These are phyloP conservation scores for Barypeithes pellucidus DNA, from an alignment of 2,888 invertebrate species.

Conservation along the genomic window DNA sequence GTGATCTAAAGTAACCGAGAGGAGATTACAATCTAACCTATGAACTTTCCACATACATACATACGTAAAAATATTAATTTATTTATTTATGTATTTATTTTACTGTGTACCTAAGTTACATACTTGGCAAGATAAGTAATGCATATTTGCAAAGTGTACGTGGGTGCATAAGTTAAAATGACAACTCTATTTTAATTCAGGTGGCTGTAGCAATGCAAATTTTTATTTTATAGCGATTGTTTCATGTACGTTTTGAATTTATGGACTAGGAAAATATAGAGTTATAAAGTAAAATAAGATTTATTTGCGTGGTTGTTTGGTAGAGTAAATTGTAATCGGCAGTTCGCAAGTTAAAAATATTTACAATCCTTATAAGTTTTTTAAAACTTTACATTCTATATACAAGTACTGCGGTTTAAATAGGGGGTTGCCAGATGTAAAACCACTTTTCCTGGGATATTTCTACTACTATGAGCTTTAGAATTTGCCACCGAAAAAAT, in stretches of 20 bases:
- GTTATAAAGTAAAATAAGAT: neutral
- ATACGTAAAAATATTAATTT: too few species aligned
- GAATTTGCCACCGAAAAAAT: too few species aligned
- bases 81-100: slow-evolving; percentile 55
- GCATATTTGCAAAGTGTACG: slow-evolving; percentile 47
- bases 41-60: slow-evolving; percentile 67
- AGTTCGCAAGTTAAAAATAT: too few species aligned
- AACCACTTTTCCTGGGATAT: too few species aligned
- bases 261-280: neutral
- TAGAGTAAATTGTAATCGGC: neutral
- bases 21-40: slow-evolving; percentile 66
- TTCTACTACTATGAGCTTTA: too few species aligned
- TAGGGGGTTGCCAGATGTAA: too few species aligned
- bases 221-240: slow-evolving; percentile 49
- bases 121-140: slow-evolving; percentile 52
- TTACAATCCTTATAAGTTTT: too few species aligned
- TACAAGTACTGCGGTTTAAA: too few species aligned
- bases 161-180: slow-evolving; percentile 51
- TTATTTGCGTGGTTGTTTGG: neutral
- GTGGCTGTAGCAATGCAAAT: slow-evolving; percentile 49
- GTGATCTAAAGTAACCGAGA: slow-evolving; percentile 43
- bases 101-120: slow-evolving; percentile 49
- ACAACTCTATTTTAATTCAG: slow-evolving; percentile 54
- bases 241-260: slow-evolving; percentile 20
- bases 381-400: too few species aligned